phyloP scores from a whole-genome alignment of 2,888 invertebrate genomes.

The Drosophila neonasuta region DNA sequence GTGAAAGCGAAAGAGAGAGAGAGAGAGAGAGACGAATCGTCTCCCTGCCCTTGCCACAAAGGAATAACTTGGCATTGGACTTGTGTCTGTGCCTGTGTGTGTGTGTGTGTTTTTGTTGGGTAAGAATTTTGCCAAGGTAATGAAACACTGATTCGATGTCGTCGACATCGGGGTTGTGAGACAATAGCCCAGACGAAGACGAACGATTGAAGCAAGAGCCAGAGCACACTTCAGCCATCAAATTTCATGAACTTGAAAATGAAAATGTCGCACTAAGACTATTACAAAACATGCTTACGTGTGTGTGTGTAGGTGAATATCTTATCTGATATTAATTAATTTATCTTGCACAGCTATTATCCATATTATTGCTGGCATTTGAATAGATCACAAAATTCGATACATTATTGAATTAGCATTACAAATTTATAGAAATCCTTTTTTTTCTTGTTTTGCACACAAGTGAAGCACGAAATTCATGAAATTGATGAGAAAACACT shows the following conservation, averaged over 20 bases:
- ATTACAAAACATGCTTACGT: neutral
- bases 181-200: neutral
- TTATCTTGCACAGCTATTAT: too few relatives aligned
- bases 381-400: too few relatives aligned
- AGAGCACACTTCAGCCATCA: conserved; percentile 24
- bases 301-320: too few relatives aligned
- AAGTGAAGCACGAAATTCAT: too few relatives aligned
- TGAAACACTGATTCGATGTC: conserved; percentile 33
- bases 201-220: conserved; percentile 4
- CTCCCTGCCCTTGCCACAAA: too few relatives aligned
- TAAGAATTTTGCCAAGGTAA: conserved; percentile 29
- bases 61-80: conserved; percentile 25
- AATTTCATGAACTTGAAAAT: conserved; percentile 23
- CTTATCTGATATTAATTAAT: neutral
- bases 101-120: too few relatives aligned
- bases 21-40: neutral
- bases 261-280: conserved; percentile 18
- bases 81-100: conserved; percentile 10
- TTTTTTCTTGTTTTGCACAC: too few relatives aligned
- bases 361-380: too few relatives aligned
- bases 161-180: neutral
- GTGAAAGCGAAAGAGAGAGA: neutral
- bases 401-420: too few relatives aligned
- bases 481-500: too few relatives aligned
- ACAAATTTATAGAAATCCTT: too few relatives aligned